Conservation (phyloP, 2,888 invertebrate species). For the Didymodactylos carnosus region DNA sequence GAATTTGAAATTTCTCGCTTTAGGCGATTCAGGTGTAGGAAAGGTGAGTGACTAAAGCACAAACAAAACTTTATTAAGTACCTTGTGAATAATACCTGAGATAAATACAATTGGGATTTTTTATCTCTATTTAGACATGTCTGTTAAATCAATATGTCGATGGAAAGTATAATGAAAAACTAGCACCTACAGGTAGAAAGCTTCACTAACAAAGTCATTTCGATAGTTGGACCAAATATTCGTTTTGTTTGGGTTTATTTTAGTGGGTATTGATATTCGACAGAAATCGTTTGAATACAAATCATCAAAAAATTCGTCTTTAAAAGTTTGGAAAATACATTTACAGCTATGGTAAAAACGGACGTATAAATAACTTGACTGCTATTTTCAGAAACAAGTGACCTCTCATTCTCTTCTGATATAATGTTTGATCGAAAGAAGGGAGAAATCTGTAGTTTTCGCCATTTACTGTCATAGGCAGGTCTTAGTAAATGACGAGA, state of each 20-base stretch:
- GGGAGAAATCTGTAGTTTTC: too few species aligned
- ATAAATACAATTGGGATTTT: background rate
- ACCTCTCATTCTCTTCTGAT: too few species aligned
- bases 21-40: slow-evolving; percentile 7
- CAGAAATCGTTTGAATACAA: slow-evolving; percentile 45
- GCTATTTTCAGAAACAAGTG: too few species aligned
- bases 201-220: too few species aligned
- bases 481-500: background rate
- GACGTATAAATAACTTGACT: too few species aligned
- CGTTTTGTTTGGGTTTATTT: too few species aligned
- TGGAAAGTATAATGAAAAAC: slow-evolving; percentile 68
- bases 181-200: slow-evolving; percentile 93
- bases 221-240: too few species aligned
- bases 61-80: too few species aligned
- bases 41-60: background rate
- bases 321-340: background rate
- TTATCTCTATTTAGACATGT: slow-evolving; percentile 43
- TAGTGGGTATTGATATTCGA: slow-evolving; percentile 87
- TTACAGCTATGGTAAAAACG: slow-evolving; percentile 8
- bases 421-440: too few species aligned
- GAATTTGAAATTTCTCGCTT: background rate
- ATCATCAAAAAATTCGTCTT: background rate
- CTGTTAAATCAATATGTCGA: slow-evolving; percentile 86
- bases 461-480: too few species aligned
- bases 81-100: too few species aligned